phyloP scores from a whole-genome alignment of 2,113 vertebrate species.

The Catagonus wagneri region DNA sequence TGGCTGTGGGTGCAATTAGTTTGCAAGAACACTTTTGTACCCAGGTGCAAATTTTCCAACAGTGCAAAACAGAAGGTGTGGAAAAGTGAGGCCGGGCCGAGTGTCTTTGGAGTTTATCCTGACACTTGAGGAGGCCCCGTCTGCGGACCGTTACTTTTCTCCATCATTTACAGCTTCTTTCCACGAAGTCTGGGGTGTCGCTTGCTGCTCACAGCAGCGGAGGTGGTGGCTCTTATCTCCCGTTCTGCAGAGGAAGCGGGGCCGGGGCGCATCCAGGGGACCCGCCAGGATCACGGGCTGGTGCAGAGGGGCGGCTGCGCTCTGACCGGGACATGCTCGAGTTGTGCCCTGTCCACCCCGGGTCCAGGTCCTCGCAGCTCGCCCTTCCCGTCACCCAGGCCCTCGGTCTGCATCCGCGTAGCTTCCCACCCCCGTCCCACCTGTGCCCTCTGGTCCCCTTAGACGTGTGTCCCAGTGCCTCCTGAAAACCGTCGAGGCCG shows the following conservation, averaged over 20 bases:
- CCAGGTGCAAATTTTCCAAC: constrained; percentile 33
- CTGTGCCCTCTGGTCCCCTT: too few relatives aligned
- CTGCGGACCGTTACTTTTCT: background rate
- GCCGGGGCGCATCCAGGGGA: background rate
- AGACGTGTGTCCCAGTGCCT: too few relatives aligned
- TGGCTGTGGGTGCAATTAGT: background rate
- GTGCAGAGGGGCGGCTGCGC: accelerated
- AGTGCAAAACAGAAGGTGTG: background rate
- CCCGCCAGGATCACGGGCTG: background rate
- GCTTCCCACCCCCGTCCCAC: too few relatives aligned
- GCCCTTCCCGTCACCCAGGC: background rate
- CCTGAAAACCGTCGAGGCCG: too few relatives aligned
- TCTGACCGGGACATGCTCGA: accelerated
- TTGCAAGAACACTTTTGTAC: constrained; percentile 10
- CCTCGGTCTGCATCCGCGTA: too few relatives aligned
- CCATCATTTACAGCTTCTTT: background rate
- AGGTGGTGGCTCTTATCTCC: background rate
- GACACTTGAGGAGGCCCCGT: background rate
- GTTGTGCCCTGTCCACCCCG: accelerated
- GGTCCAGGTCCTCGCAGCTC: background rate
- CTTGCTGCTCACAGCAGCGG: too few relatives aligned
- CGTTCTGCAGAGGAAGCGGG: background rate
- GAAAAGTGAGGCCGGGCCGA: background rate
- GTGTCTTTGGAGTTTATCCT: background rate
- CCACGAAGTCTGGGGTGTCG: background rate